A percentile compares a stretch with the other conserved stretches of the same genome.
Evolutionary conservation across 2,797 vertebrate genomes (phyloP).

Genomic region (Orestias chungarensis): DNA sequence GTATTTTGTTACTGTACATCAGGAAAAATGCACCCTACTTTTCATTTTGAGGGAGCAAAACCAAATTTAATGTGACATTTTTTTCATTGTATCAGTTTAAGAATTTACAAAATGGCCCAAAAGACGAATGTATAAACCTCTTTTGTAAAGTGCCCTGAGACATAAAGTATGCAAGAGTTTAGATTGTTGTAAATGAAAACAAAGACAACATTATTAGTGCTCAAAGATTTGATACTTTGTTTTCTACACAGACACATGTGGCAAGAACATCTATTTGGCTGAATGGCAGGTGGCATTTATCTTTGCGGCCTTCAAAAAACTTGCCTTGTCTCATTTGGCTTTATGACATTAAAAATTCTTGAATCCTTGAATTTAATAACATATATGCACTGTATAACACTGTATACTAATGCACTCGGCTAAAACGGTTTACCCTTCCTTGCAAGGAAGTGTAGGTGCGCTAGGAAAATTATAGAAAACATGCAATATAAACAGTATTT

Average conservation of each 20-base stretch:
- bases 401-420: no score
- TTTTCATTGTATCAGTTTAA: not conserved
- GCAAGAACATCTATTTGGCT: not conserved
- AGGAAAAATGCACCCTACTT: slow-evolving; percentile 5
- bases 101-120: slow-evolving; percentile 2
- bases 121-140: no score
- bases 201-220: not conserved
- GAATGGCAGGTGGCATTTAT: not conserved
- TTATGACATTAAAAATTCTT: not conserved
- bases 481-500: not conserved
- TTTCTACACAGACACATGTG: not conserved
- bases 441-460: not conserved
- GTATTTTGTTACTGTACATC: not conserved
- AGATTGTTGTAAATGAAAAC: not conserved
- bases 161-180: not conserved
- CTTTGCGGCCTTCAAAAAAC: not conserved
- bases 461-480: not conserved
- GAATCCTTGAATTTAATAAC: no score
- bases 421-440: slow-evolving; percentile 3
- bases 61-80: slow-evolving; percentile 13
- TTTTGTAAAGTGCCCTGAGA: slow-evolving; percentile 2
- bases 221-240: not conserved
- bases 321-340: not conserved
- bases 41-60: slow-evolving; percentile 13
- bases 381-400: no score